Percentiles rank a stretch among this genome's conserved stretches.
Conservation (phyloP, 2,888 invertebrate species). For the Aleiodes testaceus region DNA sequence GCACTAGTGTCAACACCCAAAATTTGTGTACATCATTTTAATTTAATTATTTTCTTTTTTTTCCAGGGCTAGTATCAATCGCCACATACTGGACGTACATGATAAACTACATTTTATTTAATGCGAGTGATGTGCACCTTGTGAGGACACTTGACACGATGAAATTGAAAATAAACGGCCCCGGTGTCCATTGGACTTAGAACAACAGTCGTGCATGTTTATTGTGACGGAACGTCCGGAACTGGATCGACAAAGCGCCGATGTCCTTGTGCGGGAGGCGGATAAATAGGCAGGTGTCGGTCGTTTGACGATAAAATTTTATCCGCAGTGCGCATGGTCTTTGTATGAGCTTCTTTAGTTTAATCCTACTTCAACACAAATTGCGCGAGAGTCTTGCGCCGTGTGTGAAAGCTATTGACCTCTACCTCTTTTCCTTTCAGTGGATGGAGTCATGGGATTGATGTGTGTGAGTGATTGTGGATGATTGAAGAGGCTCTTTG, state of each 20-base stretch:
- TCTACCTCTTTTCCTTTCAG: background rate
- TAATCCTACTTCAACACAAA: constrained; percentile 22
- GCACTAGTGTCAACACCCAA: constrained; percentile 40
- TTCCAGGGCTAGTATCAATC: too few relatives aligned
- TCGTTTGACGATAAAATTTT: constrained; percentile 35
- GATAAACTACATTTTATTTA: constrained; percentile 59
- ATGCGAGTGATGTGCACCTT: too few relatives aligned
- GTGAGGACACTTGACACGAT: background rate
- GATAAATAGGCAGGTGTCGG: constrained; percentile 59
- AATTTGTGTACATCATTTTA: background rate
- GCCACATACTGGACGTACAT: background rate
- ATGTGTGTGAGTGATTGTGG: too few relatives aligned
- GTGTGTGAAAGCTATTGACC: background rate
- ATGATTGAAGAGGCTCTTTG: too few relatives aligned
- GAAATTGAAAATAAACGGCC: background rate
- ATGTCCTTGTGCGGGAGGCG: constrained; percentile 48
- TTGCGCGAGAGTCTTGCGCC: constrained; percentile 28
- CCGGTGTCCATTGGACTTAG: constrained; percentile 52
- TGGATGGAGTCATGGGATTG: too few relatives aligned
- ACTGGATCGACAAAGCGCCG: constrained; percentile 58
- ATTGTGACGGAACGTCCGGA: constrained; percentile 59
- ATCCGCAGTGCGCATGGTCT: constrained; percentile 41
- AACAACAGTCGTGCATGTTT: constrained; percentile 60
- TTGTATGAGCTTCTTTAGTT: too few relatives aligned
- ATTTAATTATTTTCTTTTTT: constrained; percentile 9